Conservation (phyloP, 2,797 vertebrate species). For the Tachyglossus aculeatus region DNA sequence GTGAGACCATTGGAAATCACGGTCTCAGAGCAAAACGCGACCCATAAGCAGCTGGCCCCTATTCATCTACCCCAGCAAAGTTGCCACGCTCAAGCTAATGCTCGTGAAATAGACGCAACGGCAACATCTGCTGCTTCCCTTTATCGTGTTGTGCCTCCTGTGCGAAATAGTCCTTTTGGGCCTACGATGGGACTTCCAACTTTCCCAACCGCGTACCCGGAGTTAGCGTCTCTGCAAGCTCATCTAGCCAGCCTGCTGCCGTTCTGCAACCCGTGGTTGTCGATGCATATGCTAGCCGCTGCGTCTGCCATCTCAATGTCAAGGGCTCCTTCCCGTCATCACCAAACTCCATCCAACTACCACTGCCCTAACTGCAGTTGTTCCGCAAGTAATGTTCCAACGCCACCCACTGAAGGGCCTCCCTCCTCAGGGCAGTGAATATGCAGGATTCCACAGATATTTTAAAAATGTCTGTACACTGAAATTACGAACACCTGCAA, state of each 20-base stretch:
- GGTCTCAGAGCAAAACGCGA: background rate
- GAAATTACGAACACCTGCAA: background rate
- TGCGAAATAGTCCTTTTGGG: background rate
- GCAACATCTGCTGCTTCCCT: background rate
- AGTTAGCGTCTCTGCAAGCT: background rate
- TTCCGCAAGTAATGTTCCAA: background rate
- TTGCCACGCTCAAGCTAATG: background rate
- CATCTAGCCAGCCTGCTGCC: conserved; percentile 21
- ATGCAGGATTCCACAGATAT: background rate
- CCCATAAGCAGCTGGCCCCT: background rate
- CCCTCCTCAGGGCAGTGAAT: background rate
- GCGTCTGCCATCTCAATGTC: conserved; percentile 14
- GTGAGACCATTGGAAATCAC: background rate
- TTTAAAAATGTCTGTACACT: too few relatives aligned
- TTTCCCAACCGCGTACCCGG: background rate
- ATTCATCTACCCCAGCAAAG: background rate
- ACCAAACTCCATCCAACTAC: background rate
- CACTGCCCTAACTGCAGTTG: conserved; percentile 24
- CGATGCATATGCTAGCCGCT: background rate
- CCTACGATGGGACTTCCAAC: background rate
- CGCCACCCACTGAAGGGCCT: background rate
- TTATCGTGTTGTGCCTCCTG: background rate
- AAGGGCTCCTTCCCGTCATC: background rate
- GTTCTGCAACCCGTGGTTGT: conserved; percentile 7
- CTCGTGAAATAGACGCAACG: background rate